Evolutionary conservation across 1,140 invertebrate species (phyloP).

Genomic region (Venturia canescens): DNA sequence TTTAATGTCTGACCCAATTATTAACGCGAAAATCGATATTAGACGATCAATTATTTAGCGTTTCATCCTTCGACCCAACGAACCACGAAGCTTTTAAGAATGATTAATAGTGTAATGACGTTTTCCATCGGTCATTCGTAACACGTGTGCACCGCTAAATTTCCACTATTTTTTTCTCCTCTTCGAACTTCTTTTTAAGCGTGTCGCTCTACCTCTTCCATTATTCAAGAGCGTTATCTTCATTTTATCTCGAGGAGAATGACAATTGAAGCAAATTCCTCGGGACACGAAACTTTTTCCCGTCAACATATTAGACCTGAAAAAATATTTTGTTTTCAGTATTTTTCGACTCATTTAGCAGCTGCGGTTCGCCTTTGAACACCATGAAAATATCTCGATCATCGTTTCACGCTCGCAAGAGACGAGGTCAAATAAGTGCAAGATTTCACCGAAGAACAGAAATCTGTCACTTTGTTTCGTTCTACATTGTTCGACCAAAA

Average conservation of each 20-base stretch:
- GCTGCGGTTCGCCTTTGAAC: too few relatives aligned
- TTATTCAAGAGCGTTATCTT: neutral
- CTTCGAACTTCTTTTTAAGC: neutral
- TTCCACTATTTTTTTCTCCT: neutral
- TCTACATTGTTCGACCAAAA: too few relatives aligned
- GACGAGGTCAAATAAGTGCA: too few relatives aligned
- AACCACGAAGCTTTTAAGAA: neutral
- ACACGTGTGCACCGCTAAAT: neutral
- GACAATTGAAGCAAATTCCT: neutral
- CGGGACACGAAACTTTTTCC: neutral
- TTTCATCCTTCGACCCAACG: neutral
- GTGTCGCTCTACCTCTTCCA: neutral
- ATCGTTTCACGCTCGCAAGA: too few relatives aligned
- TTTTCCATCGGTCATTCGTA: neutral
- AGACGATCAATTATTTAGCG: slow-evolving; percentile 9
- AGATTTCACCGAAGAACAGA: too few relatives aligned
- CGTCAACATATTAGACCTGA: too few relatives aligned
- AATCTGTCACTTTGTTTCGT: too few relatives aligned
- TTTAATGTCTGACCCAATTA: slow-evolving; percentile 39
- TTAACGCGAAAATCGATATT: slow-evolving; percentile 26
- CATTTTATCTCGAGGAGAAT: neutral
- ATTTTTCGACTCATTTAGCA: too few relatives aligned
- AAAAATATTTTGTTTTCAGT: too few relatives aligned
- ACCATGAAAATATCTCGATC: too few relatives aligned
- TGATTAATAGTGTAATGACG: slow-evolving; percentile 12